phyloP scores from a whole-genome alignment of 2,888 invertebrate species.

The Antheraea assamensis region DNA sequence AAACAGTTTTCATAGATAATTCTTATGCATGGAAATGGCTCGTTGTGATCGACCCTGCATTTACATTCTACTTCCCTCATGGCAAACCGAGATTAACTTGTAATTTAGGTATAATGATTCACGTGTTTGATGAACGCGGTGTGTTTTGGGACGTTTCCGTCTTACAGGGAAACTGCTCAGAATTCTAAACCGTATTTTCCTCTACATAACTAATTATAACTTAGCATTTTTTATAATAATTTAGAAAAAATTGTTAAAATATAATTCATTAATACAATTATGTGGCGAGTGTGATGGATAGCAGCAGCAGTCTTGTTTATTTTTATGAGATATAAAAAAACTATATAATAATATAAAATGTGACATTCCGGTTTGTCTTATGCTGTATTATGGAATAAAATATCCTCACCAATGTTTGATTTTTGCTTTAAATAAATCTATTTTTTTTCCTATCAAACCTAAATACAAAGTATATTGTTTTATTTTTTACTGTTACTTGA shows the following conservation, averaged over 20 bases:
- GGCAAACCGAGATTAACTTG: conserved; percentile 76
- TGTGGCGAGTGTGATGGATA: conserved; percentile 72
- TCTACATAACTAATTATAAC: conserved; percentile 81
- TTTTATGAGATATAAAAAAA: conserved; percentile 65
- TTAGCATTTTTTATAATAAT: conserved; percentile 81
- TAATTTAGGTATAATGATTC: conserved; percentile 72
- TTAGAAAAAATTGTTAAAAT: conserved; percentile 78
- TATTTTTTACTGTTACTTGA: not conserved
- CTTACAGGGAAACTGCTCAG: conserved; percentile 65
- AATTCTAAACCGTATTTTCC: conserved; percentile 72
- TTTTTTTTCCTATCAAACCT: not conserved
- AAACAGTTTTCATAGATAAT: conserved; percentile 60
- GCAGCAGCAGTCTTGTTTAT: conserved; percentile 68
- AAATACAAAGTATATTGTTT: not conserved
- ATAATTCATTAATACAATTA: conserved; percentile 66
- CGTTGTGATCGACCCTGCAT: conserved; percentile 71
- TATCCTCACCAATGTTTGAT: conserved; percentile 77
- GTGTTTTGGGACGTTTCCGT: conserved; percentile 70
- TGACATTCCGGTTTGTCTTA: conserved; percentile 83
- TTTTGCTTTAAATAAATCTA: conserved; percentile 21
- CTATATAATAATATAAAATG: conserved; percentile 74
- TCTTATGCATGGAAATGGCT: conserved; percentile 56
- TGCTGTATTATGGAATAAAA: conserved; percentile 83
- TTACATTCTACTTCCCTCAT: conserved; percentile 72
- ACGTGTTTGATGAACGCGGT: conserved; percentile 75